phyloP scores from a whole-genome alignment of 2,888 invertebrate genomes.

The Cheilosia pagana region DNA sequence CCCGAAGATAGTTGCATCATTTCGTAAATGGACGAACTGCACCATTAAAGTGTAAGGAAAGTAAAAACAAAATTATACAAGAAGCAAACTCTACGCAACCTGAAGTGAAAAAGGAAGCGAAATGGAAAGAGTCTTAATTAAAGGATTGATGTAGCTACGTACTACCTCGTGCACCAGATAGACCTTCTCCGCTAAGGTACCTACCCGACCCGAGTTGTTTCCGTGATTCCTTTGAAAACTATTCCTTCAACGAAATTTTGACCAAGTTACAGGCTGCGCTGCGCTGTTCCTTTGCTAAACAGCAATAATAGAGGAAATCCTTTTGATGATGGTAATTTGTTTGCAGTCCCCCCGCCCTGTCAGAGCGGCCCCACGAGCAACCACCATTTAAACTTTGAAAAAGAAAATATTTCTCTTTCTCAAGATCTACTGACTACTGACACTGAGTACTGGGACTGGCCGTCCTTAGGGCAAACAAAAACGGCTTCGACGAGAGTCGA shows the following conservation, averaged over 20 bases:
- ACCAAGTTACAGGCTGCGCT: conserved; percentile 57
- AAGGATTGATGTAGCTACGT: conserved; percentile 62
- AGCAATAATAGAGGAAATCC: conserved; percentile 70
- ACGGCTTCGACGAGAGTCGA: conserved; percentile 12
- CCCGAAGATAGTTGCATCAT: conserved; percentile 8
- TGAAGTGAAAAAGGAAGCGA: conserved; percentile 59
- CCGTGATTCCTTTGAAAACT: conserved; percentile 36
- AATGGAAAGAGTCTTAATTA: conserved; percentile 71
- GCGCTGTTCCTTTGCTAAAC: conserved; percentile 45
- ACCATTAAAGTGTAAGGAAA: conserved; percentile 10
- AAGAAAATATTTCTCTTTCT: conserved; percentile 53
- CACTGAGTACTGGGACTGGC: no score
- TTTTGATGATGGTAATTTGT: conserved; percentile 74
- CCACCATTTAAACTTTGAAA: conserved; percentile 58
- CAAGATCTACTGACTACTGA: conserved; percentile 12
- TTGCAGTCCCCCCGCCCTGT: conserved; percentile 28
- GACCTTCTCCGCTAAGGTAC: conserved; percentile 17
- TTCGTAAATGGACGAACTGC: conserved; percentile 17
- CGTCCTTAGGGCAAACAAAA: conserved; percentile 33
- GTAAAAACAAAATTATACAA: conserved; percentile 54
- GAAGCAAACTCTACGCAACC: conserved; percentile 40
- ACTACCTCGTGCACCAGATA: conserved; percentile 1
- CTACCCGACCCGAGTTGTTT: conserved; percentile 17
- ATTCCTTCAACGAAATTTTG: conserved; percentile 41
- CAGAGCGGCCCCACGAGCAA: conserved; percentile 2